A percentile compares a stretch with the other conserved stretches of the same genome.
Evolutionary conservation across 2,888 invertebrate species (phyloP).

Genomic region (Mythimna pallens): DNA sequence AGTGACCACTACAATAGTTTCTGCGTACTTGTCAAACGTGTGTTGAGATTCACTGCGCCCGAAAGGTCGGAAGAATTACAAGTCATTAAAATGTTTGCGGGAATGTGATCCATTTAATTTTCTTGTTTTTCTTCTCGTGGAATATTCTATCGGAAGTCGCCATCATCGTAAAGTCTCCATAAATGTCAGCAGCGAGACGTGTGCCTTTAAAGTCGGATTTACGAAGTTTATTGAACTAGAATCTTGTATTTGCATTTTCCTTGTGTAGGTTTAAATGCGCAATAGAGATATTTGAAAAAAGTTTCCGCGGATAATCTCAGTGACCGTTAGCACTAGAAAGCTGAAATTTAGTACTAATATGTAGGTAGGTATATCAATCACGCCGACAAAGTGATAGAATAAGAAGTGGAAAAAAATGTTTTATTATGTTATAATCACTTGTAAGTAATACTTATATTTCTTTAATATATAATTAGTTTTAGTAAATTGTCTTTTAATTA

Average conservation of each 20-base stretch:
- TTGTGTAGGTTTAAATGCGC: constrained; percentile 10
- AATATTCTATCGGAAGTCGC: constrained; percentile 41
- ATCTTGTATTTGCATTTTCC: constrained; percentile 4
- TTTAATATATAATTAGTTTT: too few relatives aligned
- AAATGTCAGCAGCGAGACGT: constrained; percentile 35
- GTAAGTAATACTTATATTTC: too few relatives aligned
- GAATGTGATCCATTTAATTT: constrained; percentile 3
- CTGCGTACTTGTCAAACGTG: neutral
- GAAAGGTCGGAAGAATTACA: neutral
- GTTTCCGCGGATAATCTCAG: too few relatives aligned
- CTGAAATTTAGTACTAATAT: too few relatives aligned
- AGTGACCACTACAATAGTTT: neutral
- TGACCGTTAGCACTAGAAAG: too few relatives aligned
- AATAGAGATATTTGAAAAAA: constrained; percentile 9
- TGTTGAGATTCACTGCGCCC: neutral
- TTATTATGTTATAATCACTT: too few relatives aligned
- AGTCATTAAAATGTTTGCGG: neutral
- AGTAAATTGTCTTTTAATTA: too few relatives aligned
- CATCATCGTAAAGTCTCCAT: constrained; percentile 41
- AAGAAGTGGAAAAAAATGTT: too few relatives aligned
- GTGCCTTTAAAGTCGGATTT: constrained; percentile 44
- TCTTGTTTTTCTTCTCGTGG: constrained; percentile 16
- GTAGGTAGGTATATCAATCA: too few relatives aligned
- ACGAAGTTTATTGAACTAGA: constrained; percentile 40
- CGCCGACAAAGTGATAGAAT: too few relatives aligned